A percentile compares a stretch with the other conserved stretches of the same genome.
Evolutionary conservation across 2,113 vertebrate genomes (phyloP).

Genomic region (Chascanopsetta lugubris): DNA sequence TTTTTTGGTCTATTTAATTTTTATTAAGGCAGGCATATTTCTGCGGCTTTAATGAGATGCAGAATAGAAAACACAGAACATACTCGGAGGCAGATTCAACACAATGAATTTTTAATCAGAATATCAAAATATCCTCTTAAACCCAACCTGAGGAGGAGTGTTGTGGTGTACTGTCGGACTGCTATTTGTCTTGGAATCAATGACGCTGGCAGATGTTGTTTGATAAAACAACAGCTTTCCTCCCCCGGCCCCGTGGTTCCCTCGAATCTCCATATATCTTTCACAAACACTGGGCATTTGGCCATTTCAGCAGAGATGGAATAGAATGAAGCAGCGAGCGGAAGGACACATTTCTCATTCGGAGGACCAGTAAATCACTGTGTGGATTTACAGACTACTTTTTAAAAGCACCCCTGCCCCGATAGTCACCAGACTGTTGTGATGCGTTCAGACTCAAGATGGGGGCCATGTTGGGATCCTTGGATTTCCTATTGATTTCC

Average conservation of each 20-base stretch:
- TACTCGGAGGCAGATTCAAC: conserved; percentile 75
- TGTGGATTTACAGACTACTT: conserved; percentile 11
- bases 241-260: conserved; percentile 41
- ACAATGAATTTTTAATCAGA: conserved; percentile 77
- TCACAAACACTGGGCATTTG: conserved; percentile 54
- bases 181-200: conserved; percentile 76
- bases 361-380: conserved; percentile 14
- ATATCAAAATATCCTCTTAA: conserved; percentile 78
- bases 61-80: conserved; percentile 59
- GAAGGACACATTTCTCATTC: conserved; percentile 21
- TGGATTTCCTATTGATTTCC: conserved; percentile 64
- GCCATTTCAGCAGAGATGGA: conserved; percentile 47
- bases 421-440: conserved; percentile 21
- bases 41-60: conserved; percentile 67
- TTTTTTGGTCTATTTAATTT: conserved; percentile 30
- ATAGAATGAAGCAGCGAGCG: conserved; percentile 8
- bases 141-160: conserved; percentile 71
- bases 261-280: conserved; percentile 58
- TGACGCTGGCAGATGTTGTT: conserved; percentile 75
- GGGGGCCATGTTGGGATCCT: conserved; percentile 17
- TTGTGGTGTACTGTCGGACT: conserved; percentile 61
- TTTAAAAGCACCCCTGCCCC: conserved; percentile 9
- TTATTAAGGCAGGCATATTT: conserved; percentile 28
- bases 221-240: conserved; percentile 74
- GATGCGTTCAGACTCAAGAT: conserved; percentile 19